Evolutionary conservation across 2,888 invertebrate species (phyloP).

Genomic region (Tachina fera): DNA sequence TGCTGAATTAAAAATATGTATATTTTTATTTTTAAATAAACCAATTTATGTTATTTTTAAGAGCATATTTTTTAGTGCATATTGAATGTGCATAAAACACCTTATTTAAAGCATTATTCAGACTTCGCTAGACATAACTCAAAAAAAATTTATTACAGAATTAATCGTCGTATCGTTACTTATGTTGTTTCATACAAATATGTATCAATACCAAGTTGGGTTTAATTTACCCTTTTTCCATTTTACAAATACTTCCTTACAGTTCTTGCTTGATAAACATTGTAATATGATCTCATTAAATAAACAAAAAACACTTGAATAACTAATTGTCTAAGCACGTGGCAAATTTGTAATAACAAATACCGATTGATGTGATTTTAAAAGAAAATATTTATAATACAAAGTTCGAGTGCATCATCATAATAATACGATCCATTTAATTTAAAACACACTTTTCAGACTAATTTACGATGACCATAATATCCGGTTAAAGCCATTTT

Average conservation of each 20-base stretch:
- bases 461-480: slow-evolving; percentile 70
- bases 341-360: slow-evolving; percentile 53
- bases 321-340: slow-evolving; percentile 55
- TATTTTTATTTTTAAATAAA: too few relatives aligned
- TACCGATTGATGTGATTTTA: slow-evolving; percentile 4
- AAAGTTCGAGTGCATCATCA: slow-evolving; percentile 15
- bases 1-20: too few relatives aligned
- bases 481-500: slow-evolving; percentile 64
- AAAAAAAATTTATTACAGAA: too few relatives aligned
- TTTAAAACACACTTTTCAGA: slow-evolving; percentile 68
- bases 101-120: too few relatives aligned
- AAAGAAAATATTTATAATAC: background rate
- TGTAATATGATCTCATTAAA: slow-evolving; percentile 47
- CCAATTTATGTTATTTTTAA: too few relatives aligned
- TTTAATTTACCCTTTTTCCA: slow-evolving; percentile 8
- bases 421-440: slow-evolving; percentile 69
- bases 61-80: too few relatives aligned
- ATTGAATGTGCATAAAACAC: too few relatives aligned
- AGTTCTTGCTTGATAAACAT: background rate
- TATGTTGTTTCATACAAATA: too few relatives aligned
- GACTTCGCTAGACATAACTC: fast-evolving
- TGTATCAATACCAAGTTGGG: too few relatives aligned
- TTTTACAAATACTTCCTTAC: background rate
- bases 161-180: too few relatives aligned
- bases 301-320: slow-evolving; percentile 35